Conservation (phyloP, 2,888 invertebrate species). For the Eilema griseolum region DNA sequence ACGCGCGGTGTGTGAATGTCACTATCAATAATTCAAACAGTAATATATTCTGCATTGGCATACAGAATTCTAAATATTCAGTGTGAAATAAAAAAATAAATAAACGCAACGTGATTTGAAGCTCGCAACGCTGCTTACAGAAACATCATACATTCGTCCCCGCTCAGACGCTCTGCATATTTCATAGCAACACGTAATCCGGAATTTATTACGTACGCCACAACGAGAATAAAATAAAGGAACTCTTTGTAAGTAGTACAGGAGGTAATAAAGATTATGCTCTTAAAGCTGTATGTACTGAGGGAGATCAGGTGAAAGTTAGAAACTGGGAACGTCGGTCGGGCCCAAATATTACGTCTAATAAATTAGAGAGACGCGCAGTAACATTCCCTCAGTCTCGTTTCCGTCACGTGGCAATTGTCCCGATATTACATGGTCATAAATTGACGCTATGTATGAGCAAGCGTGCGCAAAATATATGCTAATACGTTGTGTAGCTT, state of each 20-base stretch:
- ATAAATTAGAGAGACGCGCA: conserved; percentile 74
- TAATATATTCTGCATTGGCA: conserved; percentile 37
- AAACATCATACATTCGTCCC: conserved; percentile 58
- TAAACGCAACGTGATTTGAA: conserved; percentile 52
- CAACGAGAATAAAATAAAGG: conserved; percentile 69
- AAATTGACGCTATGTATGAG: conserved; percentile 67
- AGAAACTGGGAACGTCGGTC: conserved; percentile 52
- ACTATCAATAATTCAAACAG: conserved; percentile 60
- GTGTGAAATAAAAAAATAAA: conserved; percentile 41
- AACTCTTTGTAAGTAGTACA: conserved; percentile 64
- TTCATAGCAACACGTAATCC: conserved; percentile 62
- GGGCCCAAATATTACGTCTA: conserved; percentile 75
- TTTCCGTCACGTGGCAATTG: conserved; percentile 75
- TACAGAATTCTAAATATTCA: conserved; percentile 50
- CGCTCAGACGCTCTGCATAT: conserved; percentile 64
- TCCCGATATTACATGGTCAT: conserved; percentile 80
- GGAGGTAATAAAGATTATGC: conserved; percentile 77
- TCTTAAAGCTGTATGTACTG: conserved; percentile 66
- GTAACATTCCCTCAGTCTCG: conserved; percentile 71
- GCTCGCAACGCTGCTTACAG: conserved; percentile 48
- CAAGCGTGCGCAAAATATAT: conserved; percentile 59
- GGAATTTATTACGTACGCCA: conserved; percentile 63
- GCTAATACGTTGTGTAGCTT: conserved; percentile 66
- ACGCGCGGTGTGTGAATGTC: conserved; percentile 4
- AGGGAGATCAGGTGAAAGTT: conserved; percentile 58